Percentiles rank a stretch among this genome's conserved stretches.
These are phyloP conservation scores for Cinara cedri DNA, from an alignment of 2,888 invertebrate genomes.

Conservation along the genomic window DNA sequence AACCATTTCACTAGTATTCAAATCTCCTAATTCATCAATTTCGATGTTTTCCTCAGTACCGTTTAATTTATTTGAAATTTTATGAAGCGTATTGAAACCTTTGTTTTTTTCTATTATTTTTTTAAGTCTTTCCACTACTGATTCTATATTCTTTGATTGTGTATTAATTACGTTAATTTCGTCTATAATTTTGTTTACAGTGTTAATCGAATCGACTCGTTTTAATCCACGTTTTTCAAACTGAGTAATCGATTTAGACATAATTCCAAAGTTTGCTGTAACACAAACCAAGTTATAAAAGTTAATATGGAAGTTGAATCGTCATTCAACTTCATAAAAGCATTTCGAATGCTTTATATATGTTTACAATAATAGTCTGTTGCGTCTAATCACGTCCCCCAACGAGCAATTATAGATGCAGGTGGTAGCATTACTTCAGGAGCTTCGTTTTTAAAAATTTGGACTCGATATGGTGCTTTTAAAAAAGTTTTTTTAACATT, in stretches of 20 bases:
- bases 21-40: constrained; percentile 19
- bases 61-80: constrained; percentile 21
- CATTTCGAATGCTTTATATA: too few relatives aligned
- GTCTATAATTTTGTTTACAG: constrained; percentile 12
- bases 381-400: too few relatives aligned
- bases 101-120: constrained; percentile 10
- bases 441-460: too few relatives aligned
- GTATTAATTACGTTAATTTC: background rate
- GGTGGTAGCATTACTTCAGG: background rate
- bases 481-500: background rate
- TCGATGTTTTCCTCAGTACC: constrained; percentile 14
- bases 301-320: background rate
- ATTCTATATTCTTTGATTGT: constrained; percentile 8
- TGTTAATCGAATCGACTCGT: constrained; percentile 11
- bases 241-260: too few relatives aligned
- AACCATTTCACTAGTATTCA: constrained; percentile 16
- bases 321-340: constrained; percentile 3
- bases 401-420: background rate
- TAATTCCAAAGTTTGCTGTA: constrained; percentile 16
- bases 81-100: constrained; percentile 12
- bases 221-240: constrained; percentile 14
- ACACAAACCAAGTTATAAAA: constrained; percentile 12
- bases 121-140: constrained; percentile 8
- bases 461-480: constrained; percentile 2
- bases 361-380: constrained; percentile 15